Evolutionary conservation across 2,888 invertebrate genomes (phyloP).

Genomic region (Lomographa bimaculata): DNA sequence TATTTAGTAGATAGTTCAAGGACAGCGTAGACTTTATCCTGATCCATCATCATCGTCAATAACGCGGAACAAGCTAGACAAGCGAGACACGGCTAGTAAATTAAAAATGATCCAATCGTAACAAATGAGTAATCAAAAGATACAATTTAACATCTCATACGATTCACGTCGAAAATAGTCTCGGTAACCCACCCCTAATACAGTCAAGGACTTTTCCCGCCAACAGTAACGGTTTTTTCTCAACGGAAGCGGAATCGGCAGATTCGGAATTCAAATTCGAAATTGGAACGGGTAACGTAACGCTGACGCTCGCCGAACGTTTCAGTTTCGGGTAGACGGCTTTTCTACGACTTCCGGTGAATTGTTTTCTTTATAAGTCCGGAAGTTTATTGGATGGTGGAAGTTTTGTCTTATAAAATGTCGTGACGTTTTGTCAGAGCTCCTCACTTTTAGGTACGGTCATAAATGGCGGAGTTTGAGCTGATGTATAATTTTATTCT

Average conservation of each 20-base stretch:
- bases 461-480: no score
- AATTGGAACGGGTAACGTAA: conserved; percentile 51
- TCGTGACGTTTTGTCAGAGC: not conserved
- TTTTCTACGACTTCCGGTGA: conserved; percentile 23
- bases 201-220: conserved; percentile 13
- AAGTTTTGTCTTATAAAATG: conserved; percentile 10
- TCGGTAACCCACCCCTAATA: not conserved
- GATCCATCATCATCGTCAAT: no score
- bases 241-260: conserved; percentile 37
- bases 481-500: no score
- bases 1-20: no score
- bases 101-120: no score
- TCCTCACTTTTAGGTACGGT: no score
- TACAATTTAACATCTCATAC: no score
- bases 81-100: no score
- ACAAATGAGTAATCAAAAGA: no score
- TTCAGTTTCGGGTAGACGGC: conserved; percentile 27
- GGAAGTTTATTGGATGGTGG: conserved; percentile 13
- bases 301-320: conserved; percentile 39
- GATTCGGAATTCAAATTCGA: conserved; percentile 58
- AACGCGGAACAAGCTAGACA: no score
- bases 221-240: conserved; percentile 31
- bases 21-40: no score
- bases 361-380: conserved; percentile 27
- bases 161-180: no score